A percentile compares a stretch with the other conserved stretches of the same genome.
phyloP scores from a whole-genome alignment of 2,888 invertebrate species.

The Megamerina dolium region DNA sequence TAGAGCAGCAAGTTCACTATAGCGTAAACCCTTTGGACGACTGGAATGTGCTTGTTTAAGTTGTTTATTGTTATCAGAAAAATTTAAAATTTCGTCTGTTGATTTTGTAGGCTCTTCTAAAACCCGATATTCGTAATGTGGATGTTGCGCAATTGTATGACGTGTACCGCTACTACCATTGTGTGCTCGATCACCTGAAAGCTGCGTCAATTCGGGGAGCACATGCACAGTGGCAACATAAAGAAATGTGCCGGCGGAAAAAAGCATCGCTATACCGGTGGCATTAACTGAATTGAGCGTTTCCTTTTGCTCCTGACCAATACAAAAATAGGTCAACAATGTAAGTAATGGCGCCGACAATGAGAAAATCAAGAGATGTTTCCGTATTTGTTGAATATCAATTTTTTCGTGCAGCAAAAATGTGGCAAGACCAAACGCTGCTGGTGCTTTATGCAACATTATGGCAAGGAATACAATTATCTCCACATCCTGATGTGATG shows the following conservation, averaged over 20 bases:
- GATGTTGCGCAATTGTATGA: conserved; percentile 21
- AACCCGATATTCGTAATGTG: conserved; percentile 33
- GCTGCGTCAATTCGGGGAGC: conserved; percentile 81
- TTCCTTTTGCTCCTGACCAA: conserved; percentile 90
- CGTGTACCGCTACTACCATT: conserved; percentile 49
- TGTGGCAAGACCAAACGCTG: conserved; percentile 97
- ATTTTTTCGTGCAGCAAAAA: conserved; percentile 93
- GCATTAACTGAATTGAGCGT: conserved; percentile 82
- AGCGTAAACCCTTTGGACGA: conserved; percentile 58
- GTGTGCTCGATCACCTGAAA: conserved; percentile 30
- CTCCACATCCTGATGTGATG: conserved; percentile 93
- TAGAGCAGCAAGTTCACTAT: conserved; percentile 74
- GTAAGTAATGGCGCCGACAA: conserved; percentile 86
- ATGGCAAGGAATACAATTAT: conserved; percentile 97
- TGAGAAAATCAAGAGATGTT: conserved; percentile 87
- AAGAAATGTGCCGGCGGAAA: conserved; percentile 97
- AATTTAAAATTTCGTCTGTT: too few species aligned
- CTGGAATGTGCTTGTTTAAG: conserved; percentile 5
- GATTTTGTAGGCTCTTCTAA: conserved; percentile 32
- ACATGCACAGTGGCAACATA: conserved; percentile 99
- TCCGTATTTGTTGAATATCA: conserved; percentile 75
- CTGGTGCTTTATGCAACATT: conserved; percentile 99
- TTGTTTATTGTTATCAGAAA: too few species aligned
- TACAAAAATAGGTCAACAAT: conserved; percentile 85
- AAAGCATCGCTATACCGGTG: conserved; percentile 95